Evolutionary conservation across 2,888 invertebrate species (phyloP).

Genomic region (Leptura quadrifasciata): DNA sequence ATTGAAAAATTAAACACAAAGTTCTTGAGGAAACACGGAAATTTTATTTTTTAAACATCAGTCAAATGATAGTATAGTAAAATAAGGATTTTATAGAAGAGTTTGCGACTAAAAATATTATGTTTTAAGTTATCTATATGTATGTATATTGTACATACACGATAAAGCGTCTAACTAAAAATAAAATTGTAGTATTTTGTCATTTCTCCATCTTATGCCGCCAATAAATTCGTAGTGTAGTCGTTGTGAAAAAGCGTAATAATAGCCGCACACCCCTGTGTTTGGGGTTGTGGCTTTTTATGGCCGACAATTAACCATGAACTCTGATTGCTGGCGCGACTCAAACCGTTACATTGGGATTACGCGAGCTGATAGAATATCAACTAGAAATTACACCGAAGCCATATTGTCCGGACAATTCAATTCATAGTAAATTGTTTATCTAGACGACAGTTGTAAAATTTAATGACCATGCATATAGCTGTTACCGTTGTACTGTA

Average conservation of each 20-base stretch:
- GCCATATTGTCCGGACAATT: slow-evolving; percentile 43
- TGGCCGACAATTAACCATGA: slow-evolving; percentile 58
- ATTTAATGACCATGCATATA: slow-evolving; percentile 37
- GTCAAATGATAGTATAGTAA: too few species aligned
- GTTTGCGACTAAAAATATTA: too few species aligned
- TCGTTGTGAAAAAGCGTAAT: slow-evolving; percentile 40
- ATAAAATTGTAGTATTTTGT: slow-evolving; percentile 31
- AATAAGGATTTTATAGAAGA: too few species aligned
- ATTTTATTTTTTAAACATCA: too few species aligned
- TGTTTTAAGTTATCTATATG: too few species aligned
- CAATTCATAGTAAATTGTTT: slow-evolving; percentile 46
- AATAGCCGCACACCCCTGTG: slow-evolving; percentile 33
- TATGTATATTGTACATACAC: too few species aligned
- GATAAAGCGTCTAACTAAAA: slow-evolving; percentile 26
- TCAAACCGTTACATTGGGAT: slow-evolving; percentile 54
- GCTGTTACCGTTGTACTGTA: slow-evolving; percentile 2
- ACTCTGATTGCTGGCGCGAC: slow-evolving; percentile 58
- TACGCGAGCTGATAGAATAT: slow-evolving; percentile 59
- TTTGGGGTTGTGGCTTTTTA: slow-evolving; percentile 50
- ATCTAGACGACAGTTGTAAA: slow-evolving; percentile 44
- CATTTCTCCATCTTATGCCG: slow-evolving; percentile 25
- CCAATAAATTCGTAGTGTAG: slow-evolving; percentile 39
- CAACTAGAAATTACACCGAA: slow-evolving; percentile 55
- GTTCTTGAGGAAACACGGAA: too few species aligned
- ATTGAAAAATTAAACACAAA: too few species aligned